Conservation (phyloP, 1,140 invertebrate species). For the Dufourea novaeangliae region DNA sequence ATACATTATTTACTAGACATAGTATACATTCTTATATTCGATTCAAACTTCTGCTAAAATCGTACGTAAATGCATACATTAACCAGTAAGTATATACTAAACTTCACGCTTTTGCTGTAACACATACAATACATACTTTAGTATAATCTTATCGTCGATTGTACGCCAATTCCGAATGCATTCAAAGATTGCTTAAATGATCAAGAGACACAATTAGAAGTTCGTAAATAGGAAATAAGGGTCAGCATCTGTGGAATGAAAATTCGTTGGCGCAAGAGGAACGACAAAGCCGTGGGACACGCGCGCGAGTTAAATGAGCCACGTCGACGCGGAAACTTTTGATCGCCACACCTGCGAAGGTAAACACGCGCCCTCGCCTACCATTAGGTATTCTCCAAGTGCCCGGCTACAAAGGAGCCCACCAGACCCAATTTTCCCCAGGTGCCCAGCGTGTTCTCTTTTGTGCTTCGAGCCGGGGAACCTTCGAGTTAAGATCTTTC, state of each 20-base stretch:
- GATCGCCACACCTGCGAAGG: conserved; percentile 13
- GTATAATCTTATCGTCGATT: too few species aligned
- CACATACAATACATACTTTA: too few species aligned
- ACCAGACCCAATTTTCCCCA: conserved; percentile 55
- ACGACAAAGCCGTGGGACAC: conserved; percentile 11
- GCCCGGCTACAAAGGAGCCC: conserved; percentile 30
- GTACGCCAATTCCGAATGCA: too few species aligned
- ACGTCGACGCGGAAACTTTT: conserved; percentile 41
- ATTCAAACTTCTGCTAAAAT: too few species aligned
- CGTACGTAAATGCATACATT: too few species aligned
- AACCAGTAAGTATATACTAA: too few species aligned
- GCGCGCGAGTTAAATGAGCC: conserved; percentile 29
- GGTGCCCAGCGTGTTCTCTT: conserved; percentile 31
- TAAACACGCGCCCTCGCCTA: conserved; percentile 35
- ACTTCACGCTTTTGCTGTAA: too few species aligned
- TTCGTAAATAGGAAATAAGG: too few species aligned
- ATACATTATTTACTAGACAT: too few species aligned
- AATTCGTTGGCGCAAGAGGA: conserved; percentile 6
- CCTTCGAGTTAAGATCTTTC: conserved; percentile 54
- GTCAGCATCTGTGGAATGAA: background rate
- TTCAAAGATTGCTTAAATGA: too few species aligned
- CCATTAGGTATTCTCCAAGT: conserved; percentile 53
- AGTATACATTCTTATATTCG: too few species aligned
- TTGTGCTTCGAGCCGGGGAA: conserved; percentile 43
- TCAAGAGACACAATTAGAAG: too few species aligned